phyloP scores from a whole-genome alignment of 2,113 vertebrate genomes.

The Lepidothrix coronata region DNA sequence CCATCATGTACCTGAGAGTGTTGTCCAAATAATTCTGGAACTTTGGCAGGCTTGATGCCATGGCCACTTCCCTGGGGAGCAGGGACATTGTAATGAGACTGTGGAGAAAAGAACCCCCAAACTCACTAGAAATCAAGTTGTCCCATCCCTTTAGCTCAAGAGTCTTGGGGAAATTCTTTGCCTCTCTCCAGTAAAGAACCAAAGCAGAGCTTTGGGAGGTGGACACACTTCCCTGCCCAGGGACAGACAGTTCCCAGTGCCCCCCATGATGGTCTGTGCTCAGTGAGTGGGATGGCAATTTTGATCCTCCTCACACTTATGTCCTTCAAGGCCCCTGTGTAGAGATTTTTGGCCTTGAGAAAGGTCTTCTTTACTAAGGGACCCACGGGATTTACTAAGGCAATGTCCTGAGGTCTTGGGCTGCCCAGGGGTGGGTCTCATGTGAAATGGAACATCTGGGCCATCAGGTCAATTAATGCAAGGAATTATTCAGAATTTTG shows the following conservation, averaged over 20 bases:
- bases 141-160: background rate
- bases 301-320: background rate
- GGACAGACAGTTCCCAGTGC: accelerated
- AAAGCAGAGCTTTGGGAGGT: background rate
- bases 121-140: background rate
- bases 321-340: background rate
- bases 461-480: background rate
- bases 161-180: background rate
- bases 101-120: background rate
- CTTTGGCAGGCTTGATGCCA: background rate
- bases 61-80: background rate
- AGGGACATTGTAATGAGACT: background rate
- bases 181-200: accelerated
- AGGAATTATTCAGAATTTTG: background rate
- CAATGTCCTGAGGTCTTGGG: background rate
- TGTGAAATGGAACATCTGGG: background rate
- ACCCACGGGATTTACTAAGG: background rate
- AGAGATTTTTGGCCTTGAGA: background rate
- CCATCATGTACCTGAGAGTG: background rate
- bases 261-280: accelerated
- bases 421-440: background rate
- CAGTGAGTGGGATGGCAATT: background rate
- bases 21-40: background rate
- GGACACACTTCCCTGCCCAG: background rate
- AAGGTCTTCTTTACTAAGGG: background rate